Conservation (phyloP, 2,113 vertebrate genomes). For the Copsychus sechellarum region DNA sequence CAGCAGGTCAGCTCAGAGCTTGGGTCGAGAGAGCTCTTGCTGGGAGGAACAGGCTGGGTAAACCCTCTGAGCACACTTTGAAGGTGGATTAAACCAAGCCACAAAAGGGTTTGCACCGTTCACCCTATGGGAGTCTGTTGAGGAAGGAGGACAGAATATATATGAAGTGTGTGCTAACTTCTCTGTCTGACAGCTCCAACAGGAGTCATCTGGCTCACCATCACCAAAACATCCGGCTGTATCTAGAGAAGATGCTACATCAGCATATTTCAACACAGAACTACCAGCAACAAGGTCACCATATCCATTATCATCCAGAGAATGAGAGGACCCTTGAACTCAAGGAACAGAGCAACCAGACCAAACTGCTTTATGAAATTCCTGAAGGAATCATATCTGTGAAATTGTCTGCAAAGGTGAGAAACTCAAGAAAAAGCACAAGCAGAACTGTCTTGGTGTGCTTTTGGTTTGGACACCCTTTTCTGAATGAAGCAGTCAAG, state of each 20-base stretch:
- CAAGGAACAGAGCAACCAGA: not conserved
- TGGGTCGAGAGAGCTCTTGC: not conserved
- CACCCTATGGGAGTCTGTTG: not conserved
- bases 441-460: not conserved
- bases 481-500: not conserved
- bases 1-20: not conserved
- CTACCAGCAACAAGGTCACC: not conserved
- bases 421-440: not conserved
- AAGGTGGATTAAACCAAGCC: not conserved
- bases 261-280: not conserved
- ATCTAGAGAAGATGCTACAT: not conserved
- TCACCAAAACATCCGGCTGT: not conserved
- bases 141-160: not conserved
- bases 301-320: not conserved
- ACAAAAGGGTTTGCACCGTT: not conserved
- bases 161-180: not conserved
- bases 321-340: not conserved
- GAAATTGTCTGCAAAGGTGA: not conserved
- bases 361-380: not conserved
- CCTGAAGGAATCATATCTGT: not conserved
- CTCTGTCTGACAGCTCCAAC: slow-evolving; percentile 54
- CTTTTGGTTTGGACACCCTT: not conserved
- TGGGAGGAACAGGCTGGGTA: not conserved
- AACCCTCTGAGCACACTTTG: not conserved
- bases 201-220: slow-evolving; percentile 55